phyloP scores from a whole-genome alignment of 1,140 invertebrate genomes.

The Geopemphigus sp. region DNA sequence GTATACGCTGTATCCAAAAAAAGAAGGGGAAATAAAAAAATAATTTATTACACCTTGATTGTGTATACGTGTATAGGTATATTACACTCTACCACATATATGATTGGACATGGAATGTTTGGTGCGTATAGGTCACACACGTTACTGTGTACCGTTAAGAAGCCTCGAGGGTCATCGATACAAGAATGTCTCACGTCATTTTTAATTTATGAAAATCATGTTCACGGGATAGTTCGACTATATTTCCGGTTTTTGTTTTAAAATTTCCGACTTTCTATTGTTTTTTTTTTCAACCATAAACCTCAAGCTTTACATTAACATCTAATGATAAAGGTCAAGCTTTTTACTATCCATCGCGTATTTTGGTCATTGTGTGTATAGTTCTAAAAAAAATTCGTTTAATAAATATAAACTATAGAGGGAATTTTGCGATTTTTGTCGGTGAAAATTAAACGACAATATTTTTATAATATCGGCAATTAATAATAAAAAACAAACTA shows the following conservation, averaged over 20 bases:
- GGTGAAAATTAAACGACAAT: too few species aligned
- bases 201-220: constrained; percentile 48
- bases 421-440: too few species aligned
- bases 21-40: not conserved
- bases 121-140: constrained; percentile 38
- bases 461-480: too few species aligned
- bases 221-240: constrained; percentile 4
- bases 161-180: constrained; percentile 45
- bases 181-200: constrained; percentile 39
- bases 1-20: not conserved
- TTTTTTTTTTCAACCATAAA: not conserved
- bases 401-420: too few species aligned
- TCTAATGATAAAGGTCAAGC: not conserved
- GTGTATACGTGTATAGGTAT: constrained; percentile 9
- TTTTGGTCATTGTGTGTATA: not conserved
- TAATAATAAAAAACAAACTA: not conserved
- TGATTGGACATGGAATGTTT: constrained; percentile 41
- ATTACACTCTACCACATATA: not conserved
- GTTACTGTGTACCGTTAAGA: constrained; percentile 46
- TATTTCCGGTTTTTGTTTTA: constrained; percentile 41
- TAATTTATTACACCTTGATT: constrained; percentile 20
- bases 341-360: not conserved
- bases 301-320: not conserved
- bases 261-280: constrained; percentile 32
- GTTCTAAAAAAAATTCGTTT: too few species aligned